A percentile compares a stretch with the other conserved stretches of the same genome.
Conservation (phyloP, 2,888 invertebrate genomes). For the Ecliptopera silaceata region DNA sequence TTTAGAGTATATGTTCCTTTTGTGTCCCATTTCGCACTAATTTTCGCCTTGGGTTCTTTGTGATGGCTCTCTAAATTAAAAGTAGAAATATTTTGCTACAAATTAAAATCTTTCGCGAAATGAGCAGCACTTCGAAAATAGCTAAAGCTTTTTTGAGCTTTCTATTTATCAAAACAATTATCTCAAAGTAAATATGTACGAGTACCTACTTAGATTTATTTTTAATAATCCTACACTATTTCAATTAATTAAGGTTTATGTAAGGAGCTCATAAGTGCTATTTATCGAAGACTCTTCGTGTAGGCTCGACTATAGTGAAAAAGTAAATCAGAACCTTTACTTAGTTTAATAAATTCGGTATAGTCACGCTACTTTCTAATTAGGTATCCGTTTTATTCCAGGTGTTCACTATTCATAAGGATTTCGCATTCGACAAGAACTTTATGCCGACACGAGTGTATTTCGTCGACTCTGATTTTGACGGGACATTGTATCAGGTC, state of each 20-base stretch:
- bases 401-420: constrained; percentile 71
- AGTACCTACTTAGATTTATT: too few species aligned
- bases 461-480: constrained; percentile 81
- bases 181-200: too few species aligned
- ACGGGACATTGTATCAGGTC: constrained; percentile 84
- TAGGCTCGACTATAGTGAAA: constrained; percentile 1
- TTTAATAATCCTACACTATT: too few species aligned
- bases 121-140: too few species aligned
- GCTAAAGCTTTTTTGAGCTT: too few species aligned
- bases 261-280: neutral
- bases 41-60: too few species aligned
- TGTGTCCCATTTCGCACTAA: too few species aligned
- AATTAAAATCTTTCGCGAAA: too few species aligned
- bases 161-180: too few species aligned
- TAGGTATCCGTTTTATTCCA: constrained; percentile 47
- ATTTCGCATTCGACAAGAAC: constrained; percentile 62
- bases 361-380: constrained; percentile 27
- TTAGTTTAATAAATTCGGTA: constrained; percentile 1
- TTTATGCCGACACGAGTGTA: constrained; percentile 66
- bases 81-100: too few species aligned
- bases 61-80: too few species aligned
- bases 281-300: neutral
- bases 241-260: neutral
- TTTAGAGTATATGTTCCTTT: too few species aligned
- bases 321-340: neutral